Percentiles rank a stretch among this genome's conserved stretches.
Conservation (phyloP, 2,888 invertebrate species). For the Caradrina kadenii region DNA sequence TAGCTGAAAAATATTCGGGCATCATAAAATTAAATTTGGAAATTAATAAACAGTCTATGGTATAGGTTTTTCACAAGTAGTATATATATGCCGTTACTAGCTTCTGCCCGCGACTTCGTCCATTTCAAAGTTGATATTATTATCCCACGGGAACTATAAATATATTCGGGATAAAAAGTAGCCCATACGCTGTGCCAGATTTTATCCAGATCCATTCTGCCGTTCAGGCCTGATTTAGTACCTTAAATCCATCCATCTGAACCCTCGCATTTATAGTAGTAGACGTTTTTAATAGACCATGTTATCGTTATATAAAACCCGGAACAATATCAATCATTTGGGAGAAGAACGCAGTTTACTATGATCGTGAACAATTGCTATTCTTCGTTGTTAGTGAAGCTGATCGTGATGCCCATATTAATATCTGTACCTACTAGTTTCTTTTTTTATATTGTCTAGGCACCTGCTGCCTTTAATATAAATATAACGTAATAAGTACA, state of each 20-base stretch:
- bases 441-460: too few species aligned
- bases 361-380: slow-evolving; percentile 39
- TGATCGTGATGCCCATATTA: slow-evolving; percentile 38
- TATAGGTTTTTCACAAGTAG: slow-evolving; percentile 7
- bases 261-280: too few species aligned
- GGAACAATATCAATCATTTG: slow-evolving; percentile 10
- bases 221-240: too few species aligned
- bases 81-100: too few species aligned
- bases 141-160: too few species aligned
- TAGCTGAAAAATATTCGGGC: neutral
- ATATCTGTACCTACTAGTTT: neutral
- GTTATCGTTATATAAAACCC: slow-evolving; percentile 7
- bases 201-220: too few species aligned
- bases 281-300: too few species aligned
- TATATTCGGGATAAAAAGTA: too few species aligned
- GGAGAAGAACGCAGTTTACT: slow-evolving; percentile 38
- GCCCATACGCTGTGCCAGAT: too few species aligned
- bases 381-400: slow-evolving; percentile 25
- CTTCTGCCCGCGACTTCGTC: too few species aligned
- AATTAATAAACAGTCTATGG: neutral
- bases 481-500: neutral
- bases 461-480: neutral
- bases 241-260: too few species aligned
- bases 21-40: neutral
- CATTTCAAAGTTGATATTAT: too few species aligned